Base-by-base conservation (phyloP, 2,888 invertebrate species). In the Sclerodermus sp. region DNA sequence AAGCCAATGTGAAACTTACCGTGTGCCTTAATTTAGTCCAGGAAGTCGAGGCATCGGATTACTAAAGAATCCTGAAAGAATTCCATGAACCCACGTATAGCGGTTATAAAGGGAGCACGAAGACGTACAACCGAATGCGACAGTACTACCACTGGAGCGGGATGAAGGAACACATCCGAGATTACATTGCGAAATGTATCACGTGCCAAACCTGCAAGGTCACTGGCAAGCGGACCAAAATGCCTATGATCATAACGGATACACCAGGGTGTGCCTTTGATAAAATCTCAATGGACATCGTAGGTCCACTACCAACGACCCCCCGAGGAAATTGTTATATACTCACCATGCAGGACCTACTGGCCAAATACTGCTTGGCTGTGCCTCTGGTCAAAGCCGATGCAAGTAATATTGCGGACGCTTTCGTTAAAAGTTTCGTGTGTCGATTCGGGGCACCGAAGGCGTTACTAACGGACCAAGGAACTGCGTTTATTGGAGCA, bases 341-440 rank as follows among this genome's bases (percentile, higher is more conserved):
- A 18, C 42, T 77, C n/a, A 74, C 74, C 0, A 17, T 71, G 5
- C 70, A 73, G 60, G 71, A 75, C 43, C 70, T 74, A 50, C 47
- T 72, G n/a, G 69, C 73, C 0, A 74, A 76, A 66, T 76, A 60
- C 52, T 66, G 67, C 10, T 57, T 62, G 50, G 72, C 73, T 5
- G 57, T 54, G 36, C 53, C 71, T 0, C 54, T 77, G 9, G 62
- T 59, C 4, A 70, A 75, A 60, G 66, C 67, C 16, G 68, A 72
- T 60, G 65, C 76, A 0, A 17, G 31, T 34, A 74, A 71, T 0
- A 58, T 75, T 6, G 72, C 73, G 1, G 58, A 57, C 45, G 55
- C 31, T 32, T 58, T 68, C 9, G 57, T 55, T 6, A 54, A 53
- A 42, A 48, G 51, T 46, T 64, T 62, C 34, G 60, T 71, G 15